A percentile compares a stretch with the other conserved stretches of the same genome.
Conservation (phyloP, 2,888 invertebrate species). For the Drosophila subquinaria region DNA sequence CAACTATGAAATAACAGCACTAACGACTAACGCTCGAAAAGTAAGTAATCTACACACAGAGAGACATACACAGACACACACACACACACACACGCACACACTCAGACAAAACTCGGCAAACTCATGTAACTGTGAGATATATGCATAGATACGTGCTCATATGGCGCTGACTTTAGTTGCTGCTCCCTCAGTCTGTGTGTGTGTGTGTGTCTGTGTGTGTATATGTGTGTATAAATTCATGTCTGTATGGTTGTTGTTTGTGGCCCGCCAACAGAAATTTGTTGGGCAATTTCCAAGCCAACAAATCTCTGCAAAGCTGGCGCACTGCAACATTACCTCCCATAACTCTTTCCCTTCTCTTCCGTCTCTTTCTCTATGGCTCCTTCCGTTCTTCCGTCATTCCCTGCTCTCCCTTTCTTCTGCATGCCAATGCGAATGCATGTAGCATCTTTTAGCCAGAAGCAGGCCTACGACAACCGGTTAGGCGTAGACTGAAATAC, state of each 20-base stretch:
- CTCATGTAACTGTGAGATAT: slow-evolving; percentile 47
- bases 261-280: slow-evolving; percentile 79
- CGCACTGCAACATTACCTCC: slow-evolving; percentile 56
- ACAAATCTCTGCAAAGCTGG: slow-evolving; percentile 79
- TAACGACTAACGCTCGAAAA: slow-evolving; percentile 80
- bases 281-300: slow-evolving; percentile 82
- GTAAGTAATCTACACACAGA: slow-evolving; percentile 76
- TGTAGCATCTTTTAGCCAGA: slow-evolving; percentile 2
- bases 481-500: slow-evolving; percentile 18
- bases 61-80: slow-evolving; percentile 8
- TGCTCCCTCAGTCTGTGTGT: not conserved
- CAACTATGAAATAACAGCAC: slow-evolving; percentile 80
- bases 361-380: not conserved
- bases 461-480: slow-evolving; percentile 19
- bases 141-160: slow-evolving; percentile 74
- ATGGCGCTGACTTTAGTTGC: slow-evolving; percentile 37
- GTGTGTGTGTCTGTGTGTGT: slow-evolving; percentile 18
- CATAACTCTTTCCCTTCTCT: not conserved
- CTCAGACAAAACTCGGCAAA: slow-evolving; percentile 13
- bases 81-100: slow-evolving; percentile 36
- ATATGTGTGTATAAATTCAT: not conserved
- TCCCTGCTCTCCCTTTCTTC: not conserved
- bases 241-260: slow-evolving; percentile 62
- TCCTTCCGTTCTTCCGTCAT: not conserved
- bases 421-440: not conserved